A percentile compares a stretch with the other conserved stretches of the same genome.
Conservation (phyloP, 2,888 invertebrate genomes). For the Agrenia bidenticulata region DNA sequence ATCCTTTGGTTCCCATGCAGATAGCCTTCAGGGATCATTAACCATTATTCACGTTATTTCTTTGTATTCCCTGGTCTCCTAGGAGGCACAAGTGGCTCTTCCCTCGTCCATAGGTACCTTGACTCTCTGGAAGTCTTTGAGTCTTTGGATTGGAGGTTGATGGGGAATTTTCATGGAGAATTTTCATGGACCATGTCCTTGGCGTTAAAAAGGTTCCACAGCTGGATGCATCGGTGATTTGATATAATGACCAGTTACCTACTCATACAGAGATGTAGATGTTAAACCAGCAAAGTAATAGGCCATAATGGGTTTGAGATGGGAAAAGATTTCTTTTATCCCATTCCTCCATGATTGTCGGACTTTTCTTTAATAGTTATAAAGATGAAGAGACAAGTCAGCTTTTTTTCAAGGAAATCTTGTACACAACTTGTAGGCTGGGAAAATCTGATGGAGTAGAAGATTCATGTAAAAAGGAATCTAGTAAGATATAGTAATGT, state of each 20-base stretch:
- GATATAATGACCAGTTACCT: constrained; percentile 18
- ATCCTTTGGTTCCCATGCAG: constrained; percentile 10
- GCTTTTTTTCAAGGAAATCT: too few relatives aligned
- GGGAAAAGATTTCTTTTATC: neutral
- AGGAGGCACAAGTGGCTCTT: too few relatives aligned
- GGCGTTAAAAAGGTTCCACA: constrained; percentile 22
- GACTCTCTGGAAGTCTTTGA: too few relatives aligned
- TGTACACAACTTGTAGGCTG: neutral
- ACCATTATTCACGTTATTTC: constrained; percentile 16
- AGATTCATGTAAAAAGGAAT: too few relatives aligned
- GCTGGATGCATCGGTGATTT: constrained; percentile 29
- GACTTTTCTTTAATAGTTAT: neutral
- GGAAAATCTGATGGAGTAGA: neutral
- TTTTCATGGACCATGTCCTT: constrained; percentile 9
- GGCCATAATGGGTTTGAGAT: constrained; percentile 2
- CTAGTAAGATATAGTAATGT: too few relatives aligned
- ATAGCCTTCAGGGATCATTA: constrained; percentile 21
- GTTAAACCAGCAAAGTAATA: constrained; percentile 8
- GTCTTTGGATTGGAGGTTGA: too few relatives aligned
- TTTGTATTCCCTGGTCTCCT: constrained; percentile 6
- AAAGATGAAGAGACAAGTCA: too few relatives aligned
- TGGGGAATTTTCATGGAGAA: neutral
- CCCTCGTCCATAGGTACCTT: too few relatives aligned
- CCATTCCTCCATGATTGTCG: neutral
- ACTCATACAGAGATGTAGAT: neutral